A percentile compares a stretch with the other conserved stretches of the same genome.
phyloP scores from a whole-genome alignment of 2,888 invertebrate genomes.

The Tetrapedia diversipes region DNA sequence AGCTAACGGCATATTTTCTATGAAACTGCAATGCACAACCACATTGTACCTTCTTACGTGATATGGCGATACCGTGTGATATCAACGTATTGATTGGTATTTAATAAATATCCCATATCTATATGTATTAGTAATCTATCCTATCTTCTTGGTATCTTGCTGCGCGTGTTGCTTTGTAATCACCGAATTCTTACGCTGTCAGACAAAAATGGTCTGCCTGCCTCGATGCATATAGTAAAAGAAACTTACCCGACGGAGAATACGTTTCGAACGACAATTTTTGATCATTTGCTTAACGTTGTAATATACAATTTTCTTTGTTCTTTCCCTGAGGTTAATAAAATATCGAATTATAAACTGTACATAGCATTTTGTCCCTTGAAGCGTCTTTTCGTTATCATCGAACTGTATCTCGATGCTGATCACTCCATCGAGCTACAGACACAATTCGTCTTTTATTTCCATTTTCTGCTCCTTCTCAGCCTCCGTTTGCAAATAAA shows the following conservation, averaged over 20 bases:
- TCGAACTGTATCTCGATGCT: background rate
- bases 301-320: conserved; percentile 50
- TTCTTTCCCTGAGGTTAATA: conserved; percentile 45
- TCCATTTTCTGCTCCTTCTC: no score
- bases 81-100: conserved; percentile 74
- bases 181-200: conserved; percentile 20
- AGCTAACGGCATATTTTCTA: conserved; percentile 80
- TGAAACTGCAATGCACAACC: conserved; percentile 82
- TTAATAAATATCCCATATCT: conserved; percentile 68
- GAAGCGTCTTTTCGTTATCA: no score
- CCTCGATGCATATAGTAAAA: background rate
- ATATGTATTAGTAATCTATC: conserved; percentile 43
- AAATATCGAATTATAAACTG: conserved; percentile 40
- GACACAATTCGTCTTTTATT: no score
- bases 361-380: conserved; percentile 3
- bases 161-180: conserved; percentile 35
- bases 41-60: conserved; percentile 74
- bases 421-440: background rate
- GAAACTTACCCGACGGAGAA: background rate
- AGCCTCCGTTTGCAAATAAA: no score
- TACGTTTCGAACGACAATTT: conserved; percentile 15
- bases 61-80: conserved; percentile 56
- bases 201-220: conserved; percentile 17
- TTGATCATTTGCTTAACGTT: conserved; percentile 43
- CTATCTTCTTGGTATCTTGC: conserved; percentile 19